Evolutionary conservation across 2,888 invertebrate genomes (phyloP).

Genomic region (Phytoseiulus persimilis): DNA sequence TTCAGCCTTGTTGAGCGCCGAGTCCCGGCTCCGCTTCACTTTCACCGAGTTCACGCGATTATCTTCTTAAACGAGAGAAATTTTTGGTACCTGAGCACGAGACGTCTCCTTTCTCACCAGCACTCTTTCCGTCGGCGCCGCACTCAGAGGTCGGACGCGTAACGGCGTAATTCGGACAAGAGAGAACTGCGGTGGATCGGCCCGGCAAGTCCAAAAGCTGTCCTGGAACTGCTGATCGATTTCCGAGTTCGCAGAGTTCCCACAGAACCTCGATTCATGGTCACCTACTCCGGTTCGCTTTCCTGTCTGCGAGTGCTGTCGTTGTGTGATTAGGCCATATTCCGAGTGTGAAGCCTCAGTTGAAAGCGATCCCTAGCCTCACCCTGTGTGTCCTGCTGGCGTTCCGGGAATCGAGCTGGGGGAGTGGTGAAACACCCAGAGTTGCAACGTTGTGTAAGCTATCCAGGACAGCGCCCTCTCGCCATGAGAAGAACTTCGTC

Average conservation of each 20-base stretch:
- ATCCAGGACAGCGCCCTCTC: slow-evolving; percentile 5
- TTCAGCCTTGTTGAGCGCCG: neutral
- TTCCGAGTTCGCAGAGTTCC: neutral
- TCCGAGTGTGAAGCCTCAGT: neutral
- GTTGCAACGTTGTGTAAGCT: neutral
- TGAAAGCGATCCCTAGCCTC: neutral
- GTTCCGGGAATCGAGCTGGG: neutral
- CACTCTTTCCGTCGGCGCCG: neutral
- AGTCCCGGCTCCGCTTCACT: neutral
- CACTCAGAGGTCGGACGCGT: neutral
- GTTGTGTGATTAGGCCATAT: neutral
- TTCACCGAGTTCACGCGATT: neutral
- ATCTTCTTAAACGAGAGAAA: neutral
- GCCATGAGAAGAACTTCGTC: slow-evolving; percentile 5
- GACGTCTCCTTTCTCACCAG: neutral
- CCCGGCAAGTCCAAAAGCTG: neutral
- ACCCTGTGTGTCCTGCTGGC: slow-evolving; percentile 5
- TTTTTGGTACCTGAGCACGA: neutral
- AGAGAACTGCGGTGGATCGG: neutral
- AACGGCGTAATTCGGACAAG: neutral
- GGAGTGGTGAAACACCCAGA: slow-evolving; percentile 5
- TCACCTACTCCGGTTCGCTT: neutral
- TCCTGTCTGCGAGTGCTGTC: neutral
- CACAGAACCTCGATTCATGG: neutral
- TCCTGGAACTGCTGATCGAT: neutral